These are phyloP conservation scores for Drosophila vallismaia DNA, from an alignment of 2,888 invertebrate genomes.

Conservation along the genomic window DNA sequence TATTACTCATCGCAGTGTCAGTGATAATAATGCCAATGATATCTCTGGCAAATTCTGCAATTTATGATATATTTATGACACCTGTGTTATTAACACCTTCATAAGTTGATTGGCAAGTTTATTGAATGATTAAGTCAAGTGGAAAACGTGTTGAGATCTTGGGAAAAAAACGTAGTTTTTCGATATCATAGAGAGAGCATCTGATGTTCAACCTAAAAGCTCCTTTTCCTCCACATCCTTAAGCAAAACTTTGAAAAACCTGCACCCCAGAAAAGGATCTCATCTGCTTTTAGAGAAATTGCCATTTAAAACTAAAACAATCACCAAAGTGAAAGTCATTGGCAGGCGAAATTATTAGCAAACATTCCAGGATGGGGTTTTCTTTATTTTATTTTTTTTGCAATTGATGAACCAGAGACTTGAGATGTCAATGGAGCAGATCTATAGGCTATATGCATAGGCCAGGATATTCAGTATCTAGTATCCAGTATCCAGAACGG, in stretches of 20 bases:
- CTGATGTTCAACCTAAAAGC: too few relatives aligned
- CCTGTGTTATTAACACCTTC: background rate
- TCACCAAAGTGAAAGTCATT: constrained; percentile 22
- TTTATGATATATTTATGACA: constrained; percentile 12
- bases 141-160: background rate
- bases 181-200: too few relatives aligned
- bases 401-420: constrained; percentile 16
- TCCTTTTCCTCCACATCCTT: background rate
- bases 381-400: background rate
- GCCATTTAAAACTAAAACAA: background rate
- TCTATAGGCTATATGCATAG: too few relatives aligned
- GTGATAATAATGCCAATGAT: constrained; percentile 20
- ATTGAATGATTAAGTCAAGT: background rate
- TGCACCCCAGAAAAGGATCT: background rate
- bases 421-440: constrained; percentile 1
- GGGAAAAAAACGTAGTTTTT: too few relatives aligned
- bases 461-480: background rate
- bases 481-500: too few relatives aligned
- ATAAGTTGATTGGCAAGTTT: background rate
- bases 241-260: background rate
- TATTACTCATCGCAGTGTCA: background rate
- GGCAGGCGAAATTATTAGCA: constrained; percentile 21
- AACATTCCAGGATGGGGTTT: constrained; percentile 6
- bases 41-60: constrained; percentile 7
- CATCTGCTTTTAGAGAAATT: constrained; percentile 5